Evolutionary conservation across 2,888 invertebrate species (phyloP).

Genomic region (Drosophila hawaiiensis): DNA sequence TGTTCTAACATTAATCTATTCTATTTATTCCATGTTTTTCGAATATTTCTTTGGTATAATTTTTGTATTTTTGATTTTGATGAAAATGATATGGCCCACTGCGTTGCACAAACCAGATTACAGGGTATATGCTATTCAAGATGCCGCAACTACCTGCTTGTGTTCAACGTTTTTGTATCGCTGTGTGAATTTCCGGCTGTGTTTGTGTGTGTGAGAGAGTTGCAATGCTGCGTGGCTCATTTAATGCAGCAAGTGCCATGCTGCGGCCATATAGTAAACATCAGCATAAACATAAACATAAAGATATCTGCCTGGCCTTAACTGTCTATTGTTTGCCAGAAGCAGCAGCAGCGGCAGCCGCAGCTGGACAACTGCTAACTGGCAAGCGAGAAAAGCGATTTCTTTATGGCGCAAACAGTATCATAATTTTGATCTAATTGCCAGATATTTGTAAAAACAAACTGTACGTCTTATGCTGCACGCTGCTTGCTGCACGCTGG

Average conservation of each 20-base stretch:
- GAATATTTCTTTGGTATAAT: not conserved
- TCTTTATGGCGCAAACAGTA: slow-evolving; percentile 79
- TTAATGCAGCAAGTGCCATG: slow-evolving; percentile 68
- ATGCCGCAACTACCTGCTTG: not conserved
- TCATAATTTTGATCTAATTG: slow-evolving; percentile 84
- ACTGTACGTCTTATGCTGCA: slow-evolving; percentile 41
- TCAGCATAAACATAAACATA: slow-evolving; percentile 56
- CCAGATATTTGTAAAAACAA: slow-evolving; percentile 72
- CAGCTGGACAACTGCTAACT: slow-evolving; percentile 33
- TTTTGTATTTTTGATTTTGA: not conserved
- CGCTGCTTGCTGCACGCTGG: not conserved
- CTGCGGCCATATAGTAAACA: slow-evolving; percentile 64
- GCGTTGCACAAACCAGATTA: not conserved
- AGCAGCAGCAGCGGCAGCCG: slow-evolving; percentile 12
- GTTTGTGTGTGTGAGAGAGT: slow-evolving; percentile 13
- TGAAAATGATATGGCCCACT: not conserved
- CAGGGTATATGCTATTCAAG: slow-evolving; percentile 5
- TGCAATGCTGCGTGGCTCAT: slow-evolving; percentile 53
- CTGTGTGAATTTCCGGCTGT: slow-evolving; percentile 52
- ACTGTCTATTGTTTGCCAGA: slow-evolving; percentile 73
- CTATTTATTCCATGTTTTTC: not conserved
- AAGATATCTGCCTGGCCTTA: slow-evolving; percentile 58
- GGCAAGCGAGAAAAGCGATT: slow-evolving; percentile 63
- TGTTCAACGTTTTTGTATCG: slow-evolving; percentile 2
- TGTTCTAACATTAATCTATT: not conserved